Percentiles rank a stretch among this genome's conserved stretches.
Evolutionary conservation across 2,113 vertebrate genomes (phyloP).

Genomic region (Rhadina sibilatrix): DNA sequence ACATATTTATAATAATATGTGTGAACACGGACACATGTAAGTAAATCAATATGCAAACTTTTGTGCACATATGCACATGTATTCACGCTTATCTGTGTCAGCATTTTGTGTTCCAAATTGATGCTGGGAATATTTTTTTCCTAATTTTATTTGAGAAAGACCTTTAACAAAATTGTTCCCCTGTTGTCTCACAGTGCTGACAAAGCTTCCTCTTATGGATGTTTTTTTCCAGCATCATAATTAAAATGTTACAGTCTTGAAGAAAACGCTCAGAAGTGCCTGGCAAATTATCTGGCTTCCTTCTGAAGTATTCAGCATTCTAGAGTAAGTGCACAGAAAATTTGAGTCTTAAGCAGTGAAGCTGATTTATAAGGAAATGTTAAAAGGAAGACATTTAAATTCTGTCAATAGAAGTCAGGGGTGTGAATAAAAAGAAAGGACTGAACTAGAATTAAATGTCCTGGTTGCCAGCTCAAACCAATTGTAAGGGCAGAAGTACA

Average conservation of each 20-base stretch:
- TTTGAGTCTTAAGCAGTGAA: background rate
- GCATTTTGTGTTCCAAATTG: background rate
- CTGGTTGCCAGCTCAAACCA: background rate
- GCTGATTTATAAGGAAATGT: background rate
- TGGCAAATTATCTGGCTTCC: background rate
- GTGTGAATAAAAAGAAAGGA: background rate
- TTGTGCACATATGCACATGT: accelerated
- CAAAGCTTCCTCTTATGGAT: conserved; percentile 2
- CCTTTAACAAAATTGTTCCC: background rate
- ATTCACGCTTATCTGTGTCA: background rate
- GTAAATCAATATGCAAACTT: background rate
- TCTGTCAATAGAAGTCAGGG: background rate
- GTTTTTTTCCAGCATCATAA: conserved; percentile 6
- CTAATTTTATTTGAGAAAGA: background rate
- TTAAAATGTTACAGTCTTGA: conserved; percentile 48
- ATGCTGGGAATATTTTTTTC: background rate
- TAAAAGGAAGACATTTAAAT: conserved; percentile 20
- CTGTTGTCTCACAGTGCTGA: conserved; percentile 5
- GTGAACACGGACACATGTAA: too few species aligned
- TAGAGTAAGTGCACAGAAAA: background rate
- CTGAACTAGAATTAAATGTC: background rate
- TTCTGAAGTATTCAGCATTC: conserved; percentile 8
- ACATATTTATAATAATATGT: background rate
- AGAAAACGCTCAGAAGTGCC: conserved; percentile 14
- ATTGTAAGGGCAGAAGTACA: background rate